Evolutionary conservation across 2,888 invertebrate genomes (phyloP), one percentile per base, ranked within the genome.

Genomic region (Phasia obesa): DNA sequence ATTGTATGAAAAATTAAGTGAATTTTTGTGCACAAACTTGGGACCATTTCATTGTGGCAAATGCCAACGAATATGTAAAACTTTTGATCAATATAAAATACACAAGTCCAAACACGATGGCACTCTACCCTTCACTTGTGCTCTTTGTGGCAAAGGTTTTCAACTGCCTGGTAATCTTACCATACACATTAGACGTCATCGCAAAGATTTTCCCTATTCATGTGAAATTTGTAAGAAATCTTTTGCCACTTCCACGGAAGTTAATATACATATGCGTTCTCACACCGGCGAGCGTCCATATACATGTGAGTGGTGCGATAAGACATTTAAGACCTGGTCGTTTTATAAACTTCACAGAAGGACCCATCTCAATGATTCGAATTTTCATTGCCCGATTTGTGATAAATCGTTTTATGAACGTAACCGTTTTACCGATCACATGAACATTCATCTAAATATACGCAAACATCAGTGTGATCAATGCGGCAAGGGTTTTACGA

Each of bases 291-390:
- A 90, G 47, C 86, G 89, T 0, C 89, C 89, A 4, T 89, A 88
- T 42, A 85, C 87, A 2, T 89, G 89, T 60, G 88, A 89, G 67
- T 74, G 87, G n/a, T 89, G 89, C 25, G 87, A 87, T 44, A 90
- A 89, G 75, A 86, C 88, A 9, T 89, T 89, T 47, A 90, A 89
- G 76, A 90, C 89, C 0, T 90, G 89, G 89, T 90, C 89, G 0
- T 89, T 90, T 85, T 89, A 88, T 49, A 87, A 89, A 19, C 88
- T 89, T 3, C 89, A 89, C 67, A 87, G 87, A 0, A 87, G 90
- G 6, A 86, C 86, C 3, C 89, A 89, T 65, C 85, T 88, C 4
- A 89, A 89, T 62, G 87, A 88, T 84, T 89, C 89, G 0, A 88
- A 88, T 31, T 90, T 89, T 76, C 88, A 87, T 65, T 89, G 89